A percentile compares a stretch with the other conserved stretches of the same genome.
These are phyloP conservation scores for Aleadryas rufinucha DNA, from an alignment of 2,113 vertebrate species.

Conservation along the genomic window DNA sequence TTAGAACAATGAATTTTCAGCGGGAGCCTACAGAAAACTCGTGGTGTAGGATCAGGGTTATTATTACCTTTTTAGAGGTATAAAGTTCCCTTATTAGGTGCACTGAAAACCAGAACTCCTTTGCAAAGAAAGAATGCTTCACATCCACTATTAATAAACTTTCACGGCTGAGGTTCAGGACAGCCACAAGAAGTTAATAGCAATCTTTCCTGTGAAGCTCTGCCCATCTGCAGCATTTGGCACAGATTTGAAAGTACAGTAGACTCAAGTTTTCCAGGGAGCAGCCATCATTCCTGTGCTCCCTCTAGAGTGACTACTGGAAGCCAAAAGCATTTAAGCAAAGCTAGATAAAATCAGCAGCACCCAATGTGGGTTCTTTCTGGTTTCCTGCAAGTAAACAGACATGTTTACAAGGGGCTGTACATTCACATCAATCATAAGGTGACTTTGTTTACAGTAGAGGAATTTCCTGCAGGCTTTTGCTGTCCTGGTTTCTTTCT, in stretches of 20 bases:
- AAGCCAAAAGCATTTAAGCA: slow-evolving; percentile 63
- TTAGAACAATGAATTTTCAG: not conserved
- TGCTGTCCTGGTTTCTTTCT: slow-evolving; percentile 67
- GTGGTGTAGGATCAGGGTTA: not conserved
- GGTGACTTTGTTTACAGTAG: slow-evolving; percentile 67
- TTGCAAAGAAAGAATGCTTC: not conserved
- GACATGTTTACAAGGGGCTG: slow-evolving; percentile 68
- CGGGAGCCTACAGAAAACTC: not conserved
- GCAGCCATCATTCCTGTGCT: not conserved
- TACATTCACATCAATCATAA: slow-evolving; percentile 72
- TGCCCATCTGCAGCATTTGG: slow-evolving; percentile 14
- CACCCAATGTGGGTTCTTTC: slow-evolving; percentile 48
- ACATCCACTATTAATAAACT: not conserved
- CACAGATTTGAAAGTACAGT: not conserved
- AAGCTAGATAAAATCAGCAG: slow-evolving; percentile 68
- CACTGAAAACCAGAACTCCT: not conserved
- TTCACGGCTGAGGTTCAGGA: not conserved
- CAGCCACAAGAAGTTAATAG: not conserved
- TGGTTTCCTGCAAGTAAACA: slow-evolving; percentile 69
- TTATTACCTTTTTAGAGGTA: not conserved
- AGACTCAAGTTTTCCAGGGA: not conserved
- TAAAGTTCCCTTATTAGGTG: not conserved
- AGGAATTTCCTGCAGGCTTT: slow-evolving; percentile 63
- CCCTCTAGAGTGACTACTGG: slow-evolving; percentile 62
- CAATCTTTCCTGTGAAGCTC: not conserved